A percentile compares a stretch with the other conserved stretches of the same genome.
Conservation (phyloP, 2,888 invertebrate genomes). For the Caenorhabditis sp. region DNA sequence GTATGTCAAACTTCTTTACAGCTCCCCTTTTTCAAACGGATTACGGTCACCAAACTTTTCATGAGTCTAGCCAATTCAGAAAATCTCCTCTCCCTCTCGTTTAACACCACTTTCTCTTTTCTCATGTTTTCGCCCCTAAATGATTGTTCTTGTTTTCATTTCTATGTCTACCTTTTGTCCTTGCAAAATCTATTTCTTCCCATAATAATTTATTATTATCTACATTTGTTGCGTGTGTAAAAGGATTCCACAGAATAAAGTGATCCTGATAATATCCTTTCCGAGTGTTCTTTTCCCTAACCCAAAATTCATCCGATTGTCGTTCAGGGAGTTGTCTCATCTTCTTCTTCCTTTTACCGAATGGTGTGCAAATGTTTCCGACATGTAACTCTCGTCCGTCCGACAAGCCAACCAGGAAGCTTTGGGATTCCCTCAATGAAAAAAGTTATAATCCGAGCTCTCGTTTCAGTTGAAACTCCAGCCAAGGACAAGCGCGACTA, state of each 20-base stretch:
- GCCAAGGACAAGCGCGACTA: slow-evolving; percentile 58
- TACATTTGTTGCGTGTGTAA: slow-evolving; percentile 56
- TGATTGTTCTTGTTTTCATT: slow-evolving; percentile 38
- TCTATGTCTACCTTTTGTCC: slow-evolving; percentile 25
- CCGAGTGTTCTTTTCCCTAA: slow-evolving; percentile 34
- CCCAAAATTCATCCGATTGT: slow-evolving; percentile 21
- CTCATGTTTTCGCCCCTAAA: slow-evolving; percentile 11
- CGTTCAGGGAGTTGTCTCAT: slow-evolving; percentile 45
- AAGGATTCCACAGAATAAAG: slow-evolving; percentile 53
- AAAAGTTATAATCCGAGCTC: background rate
- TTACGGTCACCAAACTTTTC: slow-evolving; percentile 59
- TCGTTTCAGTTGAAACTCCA: slow-evolving; percentile 56
- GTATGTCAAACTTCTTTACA: slow-evolving; percentile 35
- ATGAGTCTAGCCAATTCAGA: slow-evolving; percentile 53
- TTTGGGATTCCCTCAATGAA: background rate
- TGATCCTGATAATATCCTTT: slow-evolving; percentile 41
- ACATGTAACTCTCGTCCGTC: slow-evolving; percentile 28
- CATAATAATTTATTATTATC: slow-evolving; percentile 60
- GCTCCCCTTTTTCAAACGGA: slow-evolving; percentile 33
- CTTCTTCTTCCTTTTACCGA: slow-evolving; percentile 52
- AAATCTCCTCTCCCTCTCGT: slow-evolving; percentile 35
- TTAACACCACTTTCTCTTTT: background rate
- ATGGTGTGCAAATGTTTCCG: slow-evolving; percentile 55
- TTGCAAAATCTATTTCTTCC: slow-evolving; percentile 34
- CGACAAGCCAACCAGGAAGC: slow-evolving; percentile 4